Percentiles rank a stretch among this genome's conserved stretches.
These are phyloP conservation scores for Pseudeuparius sepicola DNA, from an alignment of 2,888 invertebrate species.

Conservation along the genomic window DNA sequence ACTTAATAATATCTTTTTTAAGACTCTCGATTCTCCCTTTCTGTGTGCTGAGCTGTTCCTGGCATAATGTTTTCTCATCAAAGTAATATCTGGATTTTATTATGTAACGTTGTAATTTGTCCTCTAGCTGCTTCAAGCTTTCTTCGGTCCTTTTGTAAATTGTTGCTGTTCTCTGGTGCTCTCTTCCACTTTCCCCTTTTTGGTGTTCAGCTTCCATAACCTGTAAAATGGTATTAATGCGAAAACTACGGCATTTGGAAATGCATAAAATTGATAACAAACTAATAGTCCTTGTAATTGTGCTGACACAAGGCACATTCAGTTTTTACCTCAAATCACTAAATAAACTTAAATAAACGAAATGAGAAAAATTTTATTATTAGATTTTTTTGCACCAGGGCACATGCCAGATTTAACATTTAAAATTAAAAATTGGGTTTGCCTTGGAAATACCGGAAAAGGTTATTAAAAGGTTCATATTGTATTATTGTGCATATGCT, in stretches of 20 bases:
- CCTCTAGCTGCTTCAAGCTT: conserved; percentile 71
- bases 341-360: no score
- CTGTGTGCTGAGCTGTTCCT: conserved; percentile 76
- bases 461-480: no score
- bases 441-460: no score
- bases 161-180: conserved; percentile 75
- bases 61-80: conserved; percentile 79
- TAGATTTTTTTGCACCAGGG: no score
- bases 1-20: conserved; percentile 66
- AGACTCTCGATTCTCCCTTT: conserved; percentile 74
- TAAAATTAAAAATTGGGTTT: no score
- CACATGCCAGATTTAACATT: no score
- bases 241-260: conserved; percentile 2
- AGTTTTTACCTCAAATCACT: no score
- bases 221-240: conserved; percentile 37
- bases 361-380: no score
- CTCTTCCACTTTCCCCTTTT: conserved; percentile 79
- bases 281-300: no score
- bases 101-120: conserved; percentile 71
- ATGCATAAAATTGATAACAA: no score
- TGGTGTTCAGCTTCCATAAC: conserved; percentile 90
- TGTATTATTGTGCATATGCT: no score
- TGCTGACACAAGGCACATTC: no score
- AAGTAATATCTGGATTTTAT: conserved; percentile 84
- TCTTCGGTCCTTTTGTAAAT: conserved; percentile 73